Base-by-base conservation (phyloP, 2,113 vertebrate species). In the Nyctereutes procyonoides region DNA sequence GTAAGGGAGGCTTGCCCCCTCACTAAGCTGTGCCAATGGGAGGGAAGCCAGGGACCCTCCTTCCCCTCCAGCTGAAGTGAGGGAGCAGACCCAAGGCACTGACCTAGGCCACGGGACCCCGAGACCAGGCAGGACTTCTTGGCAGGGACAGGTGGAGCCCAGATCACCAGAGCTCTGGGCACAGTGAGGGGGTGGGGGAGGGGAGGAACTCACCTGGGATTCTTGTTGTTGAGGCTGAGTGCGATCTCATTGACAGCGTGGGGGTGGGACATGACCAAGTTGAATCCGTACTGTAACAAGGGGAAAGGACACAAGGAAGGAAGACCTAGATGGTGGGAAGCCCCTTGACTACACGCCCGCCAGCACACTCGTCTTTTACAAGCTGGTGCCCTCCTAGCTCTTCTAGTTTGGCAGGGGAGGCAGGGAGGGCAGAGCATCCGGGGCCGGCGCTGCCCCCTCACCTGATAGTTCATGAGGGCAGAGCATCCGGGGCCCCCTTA, bases 401-500 rank as follows among this genome's bases (percentile, higher is more conserved):
- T 62, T 32, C 58, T 43, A 30, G 55, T 38, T 60, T 10, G 67
- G 63, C 15, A 82, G 55, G 48, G 19, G 10, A 67, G 67, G 48
- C 38, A 26, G 60, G 38, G 24, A 1, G 12, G 38, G 71, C 38
- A 43, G 71, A 74, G 22, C 35, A 43, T 35, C n/a, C 1, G 22
- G 6, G 11, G 71, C 35, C 6, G 24, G 71, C 24, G 71, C 67
- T 69, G 32, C 67, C n/a, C 28, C 67, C 62, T 90, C 98, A 99
- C 99, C 99, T 99, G 99, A 89, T 99, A 99, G 98, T 99, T 99
- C 99, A 99, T 99, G 98, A 99, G 99, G 35, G 99, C 99, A 43
- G 43, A 43, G 43, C 43, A 43, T 43, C 43, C 1, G 43, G 43
- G 43, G 43, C 43, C 32, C 28, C 87, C 60, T 90, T 98, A 99